Conservation (phyloP, 2,888 invertebrate species). For the Callosobruchus maculatus region DNA sequence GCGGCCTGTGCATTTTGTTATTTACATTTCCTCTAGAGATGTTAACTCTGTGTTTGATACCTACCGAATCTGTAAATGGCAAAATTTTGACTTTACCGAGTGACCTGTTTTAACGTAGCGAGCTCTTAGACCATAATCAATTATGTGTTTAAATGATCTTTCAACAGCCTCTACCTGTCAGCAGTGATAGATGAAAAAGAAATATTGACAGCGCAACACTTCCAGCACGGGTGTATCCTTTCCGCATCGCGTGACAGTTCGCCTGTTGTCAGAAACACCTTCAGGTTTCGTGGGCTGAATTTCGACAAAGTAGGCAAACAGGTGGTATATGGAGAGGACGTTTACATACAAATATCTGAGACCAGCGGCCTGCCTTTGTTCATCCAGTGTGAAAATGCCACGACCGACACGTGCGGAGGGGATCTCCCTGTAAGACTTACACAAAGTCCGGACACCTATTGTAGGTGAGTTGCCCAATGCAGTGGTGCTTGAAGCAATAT, state of each 20-base stretch:
- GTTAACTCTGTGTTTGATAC: too few species aligned
- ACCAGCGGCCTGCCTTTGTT: conserved; percentile 33
- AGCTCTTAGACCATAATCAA: too few species aligned
- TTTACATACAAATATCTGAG: conserved; percentile 38
- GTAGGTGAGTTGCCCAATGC: conserved; percentile 21
- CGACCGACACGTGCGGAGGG: conserved; percentile 38
- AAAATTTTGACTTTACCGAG: too few species aligned
- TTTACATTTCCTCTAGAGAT: too few species aligned
- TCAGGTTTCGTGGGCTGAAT: conserved; percentile 32
- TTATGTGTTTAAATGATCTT: too few species aligned
- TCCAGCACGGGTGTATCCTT: conserved; percentile 51
- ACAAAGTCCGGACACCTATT: conserved; percentile 37
- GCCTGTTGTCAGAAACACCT: conserved; percentile 54
- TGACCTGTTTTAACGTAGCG: too few species aligned
- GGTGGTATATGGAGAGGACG: conserved; percentile 42
- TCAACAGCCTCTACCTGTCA: conserved; percentile 44
- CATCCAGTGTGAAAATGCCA: conserved; percentile 41
- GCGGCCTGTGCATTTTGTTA: too few species aligned
- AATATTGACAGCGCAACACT: conserved; percentile 44
- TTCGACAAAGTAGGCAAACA: conserved; percentile 31
- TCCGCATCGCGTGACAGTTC: conserved; percentile 49
- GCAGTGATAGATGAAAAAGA: conserved; percentile 52
- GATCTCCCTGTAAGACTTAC: conserved; percentile 37
- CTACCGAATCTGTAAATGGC: too few species aligned
- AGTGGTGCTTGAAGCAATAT: too few species aligned